These are phyloP conservation scores for Romanogobio albipinnatus DNA, from an alignment of 2,113 vertebrate genomes.

Conservation along the genomic window DNA sequence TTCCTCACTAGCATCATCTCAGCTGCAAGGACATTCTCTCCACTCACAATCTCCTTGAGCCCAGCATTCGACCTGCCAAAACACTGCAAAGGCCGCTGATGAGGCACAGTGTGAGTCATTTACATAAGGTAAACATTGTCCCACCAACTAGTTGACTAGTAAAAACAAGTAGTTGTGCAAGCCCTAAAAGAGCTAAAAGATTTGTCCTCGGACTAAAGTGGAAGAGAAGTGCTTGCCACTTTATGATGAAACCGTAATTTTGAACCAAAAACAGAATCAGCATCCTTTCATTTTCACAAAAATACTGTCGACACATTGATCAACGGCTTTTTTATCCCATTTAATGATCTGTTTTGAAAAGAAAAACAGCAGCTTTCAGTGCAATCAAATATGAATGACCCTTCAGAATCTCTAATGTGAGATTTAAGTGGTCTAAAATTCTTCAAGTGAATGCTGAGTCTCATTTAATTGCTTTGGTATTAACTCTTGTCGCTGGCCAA, in stretches of 20 bases:
- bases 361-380: background rate
- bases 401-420: slow-evolving; percentile 8
- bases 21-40: background rate
- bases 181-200: background rate
- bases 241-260: background rate
- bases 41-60: background rate
- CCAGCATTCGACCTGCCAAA: background rate
- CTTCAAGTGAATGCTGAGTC: slow-evolving; percentile 4
- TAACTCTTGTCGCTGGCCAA: background rate
- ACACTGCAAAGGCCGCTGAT: background rate
- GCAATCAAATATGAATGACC: slow-evolving; percentile 25
- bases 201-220: background rate
- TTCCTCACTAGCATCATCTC: background rate
- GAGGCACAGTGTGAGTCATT: background rate
- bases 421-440: slow-evolving; percentile 8
- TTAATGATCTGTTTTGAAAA: background rate
- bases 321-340: background rate
- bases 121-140: background rate
- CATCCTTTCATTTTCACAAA: background rate
- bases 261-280: background rate
- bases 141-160: background rate
- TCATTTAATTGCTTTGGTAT: slow-evolving; percentile 16
- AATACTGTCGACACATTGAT: background rate
- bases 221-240: background rate
- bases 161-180: background rate